These are phyloP conservation scores for Spilogale gracilis DNA, from an alignment of 2,113 vertebrate genomes.

Conservation along the genomic window DNA sequence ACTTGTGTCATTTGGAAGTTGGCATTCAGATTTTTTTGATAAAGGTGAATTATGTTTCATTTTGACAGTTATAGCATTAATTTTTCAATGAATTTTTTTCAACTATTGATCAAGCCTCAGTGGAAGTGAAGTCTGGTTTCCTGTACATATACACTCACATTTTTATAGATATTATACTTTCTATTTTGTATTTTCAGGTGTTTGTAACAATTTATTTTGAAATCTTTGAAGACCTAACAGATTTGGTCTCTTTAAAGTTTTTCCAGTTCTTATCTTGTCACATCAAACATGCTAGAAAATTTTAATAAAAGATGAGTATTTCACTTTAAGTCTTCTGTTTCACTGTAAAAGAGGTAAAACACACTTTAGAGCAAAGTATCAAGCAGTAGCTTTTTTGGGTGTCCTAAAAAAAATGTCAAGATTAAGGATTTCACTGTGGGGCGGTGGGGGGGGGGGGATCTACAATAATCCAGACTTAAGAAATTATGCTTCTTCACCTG, in stretches of 20 bases:
- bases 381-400: not conserved
- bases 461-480: not conserved
- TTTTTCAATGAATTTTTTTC: conserved; percentile 35
- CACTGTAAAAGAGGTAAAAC: not conserved
- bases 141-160: not conserved
- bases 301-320: conserved; percentile 62
- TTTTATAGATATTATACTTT: conserved; percentile 17
- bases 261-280: conserved; percentile 51
- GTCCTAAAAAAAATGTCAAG: not conserved
- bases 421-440: not conserved
- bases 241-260: conserved; percentile 55
- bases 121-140: conserved; percentile 46
- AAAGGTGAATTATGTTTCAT: conserved; percentile 65
- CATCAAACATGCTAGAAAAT: conserved; percentile 23
- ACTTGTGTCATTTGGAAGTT: conserved; percentile 69
- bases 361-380: conserved; percentile 29
- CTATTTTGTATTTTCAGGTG: conserved; percentile 49
- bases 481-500: not conserved
- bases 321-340: conserved; percentile 49
- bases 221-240: not conserved
- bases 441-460: not conserved
- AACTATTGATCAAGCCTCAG: conserved; percentile 60
- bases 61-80: conserved; percentile 73
- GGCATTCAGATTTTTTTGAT: conserved; percentile 70
- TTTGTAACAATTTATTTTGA: conserved; percentile 33